Base-by-base conservation (phyloP, 2,113 vertebrate species). In the Cairina moschata region DNA sequence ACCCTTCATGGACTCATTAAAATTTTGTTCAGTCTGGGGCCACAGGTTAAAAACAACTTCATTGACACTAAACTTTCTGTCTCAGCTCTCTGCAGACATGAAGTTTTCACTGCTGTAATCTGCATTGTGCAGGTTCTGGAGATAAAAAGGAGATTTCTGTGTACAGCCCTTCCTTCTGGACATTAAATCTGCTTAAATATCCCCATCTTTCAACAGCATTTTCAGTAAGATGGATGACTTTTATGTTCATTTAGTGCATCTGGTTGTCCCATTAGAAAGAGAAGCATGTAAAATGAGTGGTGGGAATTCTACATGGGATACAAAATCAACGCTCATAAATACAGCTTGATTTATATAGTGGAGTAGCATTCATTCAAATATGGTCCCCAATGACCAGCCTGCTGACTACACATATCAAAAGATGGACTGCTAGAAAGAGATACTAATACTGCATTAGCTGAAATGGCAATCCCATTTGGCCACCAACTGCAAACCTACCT, bases 101-200 rank as follows among this genome's bases (percentile, higher is more conserved):
- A 76, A 56, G 8, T 75, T 88, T 95, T 69, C 54, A 52, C 62
- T 94, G 56, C 56, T 88, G 52, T 63, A 87, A 65, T 59, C 71
- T 95, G 54, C 72, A 86, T 54, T 91, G 28, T 75, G 65, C 32
- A 58, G 62, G 17, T 79, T 93, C 54, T 87, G 40, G 68, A 92
- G 66, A 85, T 58, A 88, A 94, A 94, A 92, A 86, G 55, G 23
- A 76, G 36, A 76, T 88, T 93, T 94, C 77, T 68, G 14, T 55
- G 18, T 67, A 76, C 26, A 79, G 18, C 3, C 63, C 32, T 91
- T 96, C 60, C 48, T 91, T 54, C 18, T 91, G 89, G 88, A 79
- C 11, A 48, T 87, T 69, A 76, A 96, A 89, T 73, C 60, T 71
- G 8, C 54, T 90, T 85, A 84, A 90, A 88, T 81, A 78, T 63